Evolutionary conservation across 1,140 invertebrate genomes (phyloP).

Genomic region (Mamestra configurata): DNA sequence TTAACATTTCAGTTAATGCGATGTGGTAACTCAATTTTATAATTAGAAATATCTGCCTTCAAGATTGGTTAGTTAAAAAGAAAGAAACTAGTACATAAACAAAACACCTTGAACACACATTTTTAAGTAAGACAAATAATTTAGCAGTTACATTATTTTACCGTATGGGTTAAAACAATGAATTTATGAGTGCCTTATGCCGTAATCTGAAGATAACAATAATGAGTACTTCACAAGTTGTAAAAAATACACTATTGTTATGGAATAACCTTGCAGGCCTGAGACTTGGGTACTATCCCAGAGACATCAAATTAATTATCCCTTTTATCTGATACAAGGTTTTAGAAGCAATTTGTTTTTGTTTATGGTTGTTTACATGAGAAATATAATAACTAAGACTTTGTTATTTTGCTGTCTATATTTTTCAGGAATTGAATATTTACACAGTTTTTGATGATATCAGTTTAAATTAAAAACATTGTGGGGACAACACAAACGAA

Average conservation of each 20-base stretch:
- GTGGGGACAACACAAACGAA: neutral
- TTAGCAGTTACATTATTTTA: neutral
- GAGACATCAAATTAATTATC: neutral
- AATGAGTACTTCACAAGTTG: neutral
- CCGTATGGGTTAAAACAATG: neutral
- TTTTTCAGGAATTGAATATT: neutral
- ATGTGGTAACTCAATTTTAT: neutral
- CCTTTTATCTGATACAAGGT: constrained; percentile 9
- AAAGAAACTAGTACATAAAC: neutral
- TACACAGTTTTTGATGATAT: neutral
- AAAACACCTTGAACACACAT: neutral
- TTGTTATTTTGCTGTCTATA: neutral
- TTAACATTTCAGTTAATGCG: no score
- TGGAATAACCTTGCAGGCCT: neutral
- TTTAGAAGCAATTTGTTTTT: neutral
- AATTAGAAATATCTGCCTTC: neutral
- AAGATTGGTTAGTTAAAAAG: no score
- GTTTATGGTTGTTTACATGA: neutral
- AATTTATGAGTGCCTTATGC: neutral
- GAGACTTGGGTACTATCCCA: neutral
- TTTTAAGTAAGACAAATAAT: neutral
- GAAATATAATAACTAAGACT: neutral
- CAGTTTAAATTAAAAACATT: neutral
- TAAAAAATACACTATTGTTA: constrained; percentile 5
- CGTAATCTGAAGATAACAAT: constrained; percentile 30